These are phyloP conservation scores for Nothoprocta pentlandii DNA, from an alignment of 2,113 vertebrate species.

Conservation along the genomic window DNA sequence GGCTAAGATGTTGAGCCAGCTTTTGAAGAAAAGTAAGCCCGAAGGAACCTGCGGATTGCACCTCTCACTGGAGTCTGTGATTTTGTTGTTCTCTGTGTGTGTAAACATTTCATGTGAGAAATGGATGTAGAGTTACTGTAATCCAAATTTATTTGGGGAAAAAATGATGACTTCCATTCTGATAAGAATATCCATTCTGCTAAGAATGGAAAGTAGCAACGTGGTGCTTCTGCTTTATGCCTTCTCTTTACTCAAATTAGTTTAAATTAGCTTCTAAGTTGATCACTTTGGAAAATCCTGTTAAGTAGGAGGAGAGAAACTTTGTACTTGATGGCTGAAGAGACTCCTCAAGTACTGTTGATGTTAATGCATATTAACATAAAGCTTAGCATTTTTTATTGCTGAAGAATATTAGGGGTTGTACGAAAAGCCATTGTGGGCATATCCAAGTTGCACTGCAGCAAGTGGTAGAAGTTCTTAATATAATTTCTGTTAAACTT, in stretches of 20 bases:
- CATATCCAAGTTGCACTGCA: not conserved
- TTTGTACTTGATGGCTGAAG: not conserved
- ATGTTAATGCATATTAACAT: not conserved
- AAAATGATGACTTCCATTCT: not conserved
- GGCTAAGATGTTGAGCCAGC: not conserved
- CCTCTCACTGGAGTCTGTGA: not conserved
- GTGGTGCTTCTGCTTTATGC: not conserved
- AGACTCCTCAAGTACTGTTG: not conserved
- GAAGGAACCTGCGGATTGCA: not conserved
- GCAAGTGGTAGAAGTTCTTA: not conserved
- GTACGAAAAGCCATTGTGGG: not conserved
- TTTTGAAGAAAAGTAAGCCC: not conserved
- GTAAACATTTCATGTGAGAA: not conserved
- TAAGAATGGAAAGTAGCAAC: not conserved
- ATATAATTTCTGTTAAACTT: not conserved
- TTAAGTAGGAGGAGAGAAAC: not conserved
- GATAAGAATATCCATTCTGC: not conserved
- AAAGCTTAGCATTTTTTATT: not conserved
- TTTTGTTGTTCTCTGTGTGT: not conserved
- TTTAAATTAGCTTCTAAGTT: not conserved
- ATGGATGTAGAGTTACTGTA: not conserved
- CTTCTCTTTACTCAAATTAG: not conserved
- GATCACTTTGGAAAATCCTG: not conserved
- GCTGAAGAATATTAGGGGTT: not conserved
- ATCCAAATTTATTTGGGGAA: rapidly evolving